Evolutionary conservation across 2,888 invertebrate species (phyloP).

Genomic region (Ichneumoninae sp.): DNA sequence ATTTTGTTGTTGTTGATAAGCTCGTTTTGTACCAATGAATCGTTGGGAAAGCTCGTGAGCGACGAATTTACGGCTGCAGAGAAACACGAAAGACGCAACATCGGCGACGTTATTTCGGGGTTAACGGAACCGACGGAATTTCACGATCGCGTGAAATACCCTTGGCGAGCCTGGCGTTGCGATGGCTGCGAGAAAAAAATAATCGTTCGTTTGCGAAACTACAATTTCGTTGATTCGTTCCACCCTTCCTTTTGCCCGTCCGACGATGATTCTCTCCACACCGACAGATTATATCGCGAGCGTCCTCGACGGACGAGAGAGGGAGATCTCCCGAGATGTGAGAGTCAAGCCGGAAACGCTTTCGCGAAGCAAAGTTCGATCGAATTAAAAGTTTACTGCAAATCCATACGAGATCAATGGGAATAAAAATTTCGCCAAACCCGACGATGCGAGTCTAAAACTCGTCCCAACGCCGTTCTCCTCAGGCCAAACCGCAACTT

Average conservation of each 20-base stretch:
- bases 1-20: neutral
- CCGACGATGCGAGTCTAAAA: neutral
- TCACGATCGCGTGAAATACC: constrained; percentile 28
- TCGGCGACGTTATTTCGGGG: constrained; percentile 48
- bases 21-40: no score
- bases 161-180: neutral
- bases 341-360: neutral
- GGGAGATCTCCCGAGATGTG: neutral
- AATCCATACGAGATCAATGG: neutral
- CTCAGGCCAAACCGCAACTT: neutral
- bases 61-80: no score
- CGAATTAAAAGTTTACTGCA: neutral
- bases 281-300: neutral
- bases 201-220: neutral
- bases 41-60: neutral
- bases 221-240: neutral
- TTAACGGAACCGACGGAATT: constrained; percentile 38
- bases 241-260: neutral
- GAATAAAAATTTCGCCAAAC: neutral
- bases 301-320: neutral
- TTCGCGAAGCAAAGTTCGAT: neutral
- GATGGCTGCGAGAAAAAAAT: constrained; percentile 7
- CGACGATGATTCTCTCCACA: neutral
- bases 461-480: neutral
- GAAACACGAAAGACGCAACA: constrained; percentile 11